Evolutionary conservation across 1,140 invertebrate genomes (phyloP), one percentile per base, ranked within the genome.

Genomic region (Lithobius niger): DNA sequence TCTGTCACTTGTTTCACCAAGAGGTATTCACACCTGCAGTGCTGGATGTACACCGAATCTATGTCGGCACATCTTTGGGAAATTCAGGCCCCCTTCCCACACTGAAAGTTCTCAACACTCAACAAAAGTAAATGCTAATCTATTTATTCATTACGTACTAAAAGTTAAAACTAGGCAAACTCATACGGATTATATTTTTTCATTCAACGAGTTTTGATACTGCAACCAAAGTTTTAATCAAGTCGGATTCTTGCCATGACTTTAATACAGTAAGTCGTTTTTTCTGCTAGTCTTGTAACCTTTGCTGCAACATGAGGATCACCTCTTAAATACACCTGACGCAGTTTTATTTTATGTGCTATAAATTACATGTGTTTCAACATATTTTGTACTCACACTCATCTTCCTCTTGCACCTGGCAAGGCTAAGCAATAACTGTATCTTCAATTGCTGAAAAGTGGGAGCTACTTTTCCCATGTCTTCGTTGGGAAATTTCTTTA

Each of bases 331-430:
- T 36, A n/a, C n/a, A 36, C n/a, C n/a, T 36, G 10, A 36, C n/a
- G n/a, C 10, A 10, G 10, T n/a, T 36, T 10, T 10, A 36, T 36
- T 10, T 36, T 36, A 36, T 10, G 31, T 36, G 31, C 31, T 10
- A 10, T 36, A 36, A 36, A 10, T 36, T n/a, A 36, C 31, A 36
- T 10, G 31, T 36, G 10, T 36, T 36, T n/a, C n/a, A 10, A 10
- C 6, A 45, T 45, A 18, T 45, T 45, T 45, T 13, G 4, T 45
- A 81, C 85, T 84, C 76, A 95, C 92, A 68, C 88, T 88, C 67
- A 93, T 77, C 75, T 95, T 96, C 65, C 91, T 77, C 72, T 92
- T 92, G 71, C 90, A 95, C 43, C 91, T 73, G 10, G 90, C 91
- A 56, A 91, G 75, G 70, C 93, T 95, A 3, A 97, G 77, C 60